Conservation (phyloP, 2,797 vertebrate genomes). For the Enteromius argenteus region DNA sequence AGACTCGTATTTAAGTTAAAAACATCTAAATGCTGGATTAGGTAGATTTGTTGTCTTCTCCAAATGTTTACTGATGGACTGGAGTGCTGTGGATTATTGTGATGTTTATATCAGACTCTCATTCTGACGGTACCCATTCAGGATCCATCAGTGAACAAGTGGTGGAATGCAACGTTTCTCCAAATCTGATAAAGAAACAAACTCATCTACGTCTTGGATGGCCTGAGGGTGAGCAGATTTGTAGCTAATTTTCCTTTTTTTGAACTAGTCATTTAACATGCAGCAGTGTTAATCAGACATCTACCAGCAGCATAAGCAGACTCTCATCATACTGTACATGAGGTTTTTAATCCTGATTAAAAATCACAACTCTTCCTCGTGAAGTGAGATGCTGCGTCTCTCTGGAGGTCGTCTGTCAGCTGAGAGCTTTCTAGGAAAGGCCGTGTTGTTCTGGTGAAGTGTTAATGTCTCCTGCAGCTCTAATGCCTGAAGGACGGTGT, state of each 20-base stretch:
- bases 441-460: neutral
- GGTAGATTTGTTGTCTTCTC: neutral
- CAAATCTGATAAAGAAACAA: neutral
- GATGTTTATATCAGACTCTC: neutral
- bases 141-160: neutral
- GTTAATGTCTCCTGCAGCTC: neutral
- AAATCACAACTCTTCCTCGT: neutral
- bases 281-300: neutral
- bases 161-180: neutral
- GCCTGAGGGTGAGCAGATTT: neutral
- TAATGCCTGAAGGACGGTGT: neutral
- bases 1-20: neutral
- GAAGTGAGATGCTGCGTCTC: neutral
- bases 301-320: neutral
- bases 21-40: neutral
- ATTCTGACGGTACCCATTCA: neutral
- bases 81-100: neutral
- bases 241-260: neutral
- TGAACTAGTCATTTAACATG: neutral
- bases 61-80: neutral
- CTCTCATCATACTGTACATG: neutral
- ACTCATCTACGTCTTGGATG: neutral
- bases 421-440: conserved; percentile 31
- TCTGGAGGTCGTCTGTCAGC: conserved; percentile 18
- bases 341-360: conserved; percentile 24